phyloP scores from a whole-genome alignment of 1,140 invertebrate species.

The Andricus grossulariae region DNA sequence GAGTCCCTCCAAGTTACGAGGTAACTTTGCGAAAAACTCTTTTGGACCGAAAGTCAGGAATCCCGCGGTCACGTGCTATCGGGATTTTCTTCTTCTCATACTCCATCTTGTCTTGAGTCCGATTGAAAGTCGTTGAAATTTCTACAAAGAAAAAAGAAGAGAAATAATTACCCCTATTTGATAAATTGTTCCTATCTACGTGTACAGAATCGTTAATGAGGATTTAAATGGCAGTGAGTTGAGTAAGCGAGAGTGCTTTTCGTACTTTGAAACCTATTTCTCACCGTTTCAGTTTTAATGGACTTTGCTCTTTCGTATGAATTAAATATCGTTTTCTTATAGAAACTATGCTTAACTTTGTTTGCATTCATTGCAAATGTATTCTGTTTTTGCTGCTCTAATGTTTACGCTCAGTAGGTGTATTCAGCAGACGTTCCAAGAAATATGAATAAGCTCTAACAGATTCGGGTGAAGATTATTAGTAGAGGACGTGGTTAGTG shows the following conservation, averaged over 20 bases:
- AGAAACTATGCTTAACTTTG: too few species aligned
- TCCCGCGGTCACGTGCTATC: slow-evolving; percentile 22
- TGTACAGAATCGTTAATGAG: slow-evolving; percentile 22
- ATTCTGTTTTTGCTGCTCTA: too few species aligned
- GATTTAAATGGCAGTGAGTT: not conserved
- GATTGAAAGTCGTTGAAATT: slow-evolving; percentile 28
- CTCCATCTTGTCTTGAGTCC: not conserved
- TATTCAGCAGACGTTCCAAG: too few species aligned
- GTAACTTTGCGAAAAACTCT: slow-evolving; percentile 48
- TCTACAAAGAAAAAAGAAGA: slow-evolving; percentile 25
- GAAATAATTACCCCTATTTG: slow-evolving; percentile 23
- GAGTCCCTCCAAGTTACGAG: slow-evolving; percentile 51
- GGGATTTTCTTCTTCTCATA: slow-evolving; percentile 24
- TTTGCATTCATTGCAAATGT: too few species aligned
- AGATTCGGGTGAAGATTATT: too few species aligned
- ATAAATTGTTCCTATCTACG: slow-evolving; percentile 23
- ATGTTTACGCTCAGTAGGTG: too few species aligned
- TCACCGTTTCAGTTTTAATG: not conserved
- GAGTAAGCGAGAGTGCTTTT: not conserved
- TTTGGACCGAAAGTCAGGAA: slow-evolving; percentile 19
- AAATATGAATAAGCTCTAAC: too few species aligned
- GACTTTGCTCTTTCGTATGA: too few species aligned
- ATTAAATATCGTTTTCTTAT: too few species aligned
- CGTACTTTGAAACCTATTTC: slow-evolving; percentile 9
- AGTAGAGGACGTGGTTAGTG: too few species aligned